Percentiles rank a stretch among this genome's conserved stretches.
Conservation (phyloP, 2,113 vertebrate genomes). For the Boulengeromyrus knoepffleri region DNA sequence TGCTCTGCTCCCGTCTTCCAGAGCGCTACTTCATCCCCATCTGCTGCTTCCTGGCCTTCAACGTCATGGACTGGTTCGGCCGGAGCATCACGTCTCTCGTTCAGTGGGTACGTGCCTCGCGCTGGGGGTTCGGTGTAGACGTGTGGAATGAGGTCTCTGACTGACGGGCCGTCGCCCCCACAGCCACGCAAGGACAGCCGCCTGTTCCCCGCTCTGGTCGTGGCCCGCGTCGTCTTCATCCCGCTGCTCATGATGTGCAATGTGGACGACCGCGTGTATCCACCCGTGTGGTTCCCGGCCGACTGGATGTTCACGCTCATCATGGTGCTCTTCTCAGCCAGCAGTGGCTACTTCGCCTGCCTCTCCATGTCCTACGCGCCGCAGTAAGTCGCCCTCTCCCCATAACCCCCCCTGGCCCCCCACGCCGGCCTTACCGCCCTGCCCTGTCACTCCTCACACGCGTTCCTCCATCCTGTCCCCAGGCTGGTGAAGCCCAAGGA, state of each 20-base stretch:
- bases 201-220: constrained; percentile 57
- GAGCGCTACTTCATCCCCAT: constrained; percentile 58
- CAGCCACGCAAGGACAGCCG: constrained; percentile 56
- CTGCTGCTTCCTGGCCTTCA: constrained; percentile 61
- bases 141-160: not conserved
- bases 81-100: constrained; percentile 53
- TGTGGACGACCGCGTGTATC: constrained; percentile 43
- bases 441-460: not conserved
- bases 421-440: not conserved
- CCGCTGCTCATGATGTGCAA: constrained; percentile 76
- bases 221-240: constrained; percentile 57
- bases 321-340: constrained; percentile 68
- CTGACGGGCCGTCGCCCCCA: not conserved
- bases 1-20: constrained; percentile 18
- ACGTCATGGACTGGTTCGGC: constrained; percentile 60
- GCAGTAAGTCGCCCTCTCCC: constrained; percentile 50
- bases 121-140: not conserved
- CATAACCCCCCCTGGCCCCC: too few relatives aligned
- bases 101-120: constrained; percentile 47
- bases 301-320: constrained; percentile 65
- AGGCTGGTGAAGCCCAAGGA: constrained; percentile 71
- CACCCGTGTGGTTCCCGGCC: constrained; percentile 59
- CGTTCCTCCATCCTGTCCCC: not conserved
- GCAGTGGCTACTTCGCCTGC: constrained; percentile 72
- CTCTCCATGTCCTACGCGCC: constrained; percentile 76